Conservation (phyloP, 2,797 vertebrate species). For the Anniella stebbinsi region DNA sequence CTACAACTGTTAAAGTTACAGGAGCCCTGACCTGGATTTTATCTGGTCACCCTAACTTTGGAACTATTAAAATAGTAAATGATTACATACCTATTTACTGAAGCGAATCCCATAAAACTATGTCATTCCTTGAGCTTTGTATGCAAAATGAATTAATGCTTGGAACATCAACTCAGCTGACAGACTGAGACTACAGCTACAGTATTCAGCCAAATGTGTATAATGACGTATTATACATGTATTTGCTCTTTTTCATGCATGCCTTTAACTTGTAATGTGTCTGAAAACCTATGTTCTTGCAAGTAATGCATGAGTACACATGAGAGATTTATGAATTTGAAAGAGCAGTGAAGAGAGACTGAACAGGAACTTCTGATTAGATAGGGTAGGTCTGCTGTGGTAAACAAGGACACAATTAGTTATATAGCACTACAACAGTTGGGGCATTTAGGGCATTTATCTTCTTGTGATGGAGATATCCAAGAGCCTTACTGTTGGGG, state of each 20-base stretch:
- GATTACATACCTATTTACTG: background rate
- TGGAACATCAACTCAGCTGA: slow-evolving; percentile 47
- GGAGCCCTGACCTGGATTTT: too few relatives aligned
- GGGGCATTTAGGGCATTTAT: slow-evolving; percentile 33
- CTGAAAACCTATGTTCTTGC: slow-evolving; percentile 9
- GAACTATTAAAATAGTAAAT: background rate
- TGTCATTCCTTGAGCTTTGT: background rate
- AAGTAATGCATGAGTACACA: background rate
- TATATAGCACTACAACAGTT: slow-evolving; percentile 18
- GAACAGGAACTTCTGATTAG: slow-evolving; percentile 13
- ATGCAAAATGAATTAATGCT: background rate
- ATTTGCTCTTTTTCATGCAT: slow-evolving; percentile 32
- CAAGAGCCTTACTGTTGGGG: slow-evolving; percentile 22
- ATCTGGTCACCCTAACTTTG: too few relatives aligned
- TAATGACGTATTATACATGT: background rate
- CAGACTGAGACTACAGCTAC: background rate
- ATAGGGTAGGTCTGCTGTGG: slow-evolving; percentile 23
- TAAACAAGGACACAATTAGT: slow-evolving; percentile 50
- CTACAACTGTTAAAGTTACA: too few relatives aligned
- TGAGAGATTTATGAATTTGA: slow-evolving; percentile 51
- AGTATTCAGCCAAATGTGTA: background rate
- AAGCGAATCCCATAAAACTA: background rate
- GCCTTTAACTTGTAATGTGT: slow-evolving; percentile 5
- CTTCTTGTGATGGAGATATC: background rate
- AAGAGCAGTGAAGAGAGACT: slow-evolving; percentile 24